These are phyloP conservation scores for Zaprionus africanus DNA, from an alignment of 1,140 invertebrate genomes.

Conservation along the genomic window DNA sequence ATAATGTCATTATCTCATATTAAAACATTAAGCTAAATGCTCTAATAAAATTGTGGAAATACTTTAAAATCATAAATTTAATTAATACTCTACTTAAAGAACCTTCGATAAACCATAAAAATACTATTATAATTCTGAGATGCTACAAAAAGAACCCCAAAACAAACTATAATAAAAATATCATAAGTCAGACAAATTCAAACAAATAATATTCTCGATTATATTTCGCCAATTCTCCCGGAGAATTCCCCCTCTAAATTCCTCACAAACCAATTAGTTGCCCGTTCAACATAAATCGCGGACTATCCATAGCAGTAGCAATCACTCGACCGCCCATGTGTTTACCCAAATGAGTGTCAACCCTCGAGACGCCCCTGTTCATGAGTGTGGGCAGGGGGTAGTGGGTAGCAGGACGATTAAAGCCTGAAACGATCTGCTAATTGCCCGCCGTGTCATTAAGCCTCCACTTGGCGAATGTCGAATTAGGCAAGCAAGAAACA, in stretches of 20 bases:
- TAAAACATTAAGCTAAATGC: too few species aligned
- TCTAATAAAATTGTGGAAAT: too few species aligned
- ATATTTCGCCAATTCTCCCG: neutral
- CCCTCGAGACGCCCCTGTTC: neutral
- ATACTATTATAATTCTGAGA: neutral
- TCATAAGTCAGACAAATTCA: neutral
- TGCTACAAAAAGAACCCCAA: too few species aligned
- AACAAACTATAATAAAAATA: neutral
- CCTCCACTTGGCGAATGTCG: slow-evolving; percentile 69
- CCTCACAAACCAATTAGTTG: slow-evolving; percentile 6
- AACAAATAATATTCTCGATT: neutral
- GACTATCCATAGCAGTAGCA: slow-evolving; percentile 9
- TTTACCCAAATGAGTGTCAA: neutral
- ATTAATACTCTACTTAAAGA: neutral
- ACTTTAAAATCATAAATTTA: neutral
- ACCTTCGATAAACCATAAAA: neutral
- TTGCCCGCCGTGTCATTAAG: slow-evolving; percentile 83
- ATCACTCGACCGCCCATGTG: neutral
- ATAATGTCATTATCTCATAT: too few species aligned
- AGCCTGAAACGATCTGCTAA: slow-evolving; percentile 76
- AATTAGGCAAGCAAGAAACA: slow-evolving; percentile 56
- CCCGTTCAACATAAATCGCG: neutral
- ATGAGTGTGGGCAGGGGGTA: neutral
- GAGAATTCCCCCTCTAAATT: neutral
- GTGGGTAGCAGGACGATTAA: slow-evolving; percentile 50